Evolutionary conservation across 1,140 invertebrate genomes (phyloP), one percentile per base, ranked within the genome.

Genomic region (Drosophila suzukii): DNA sequence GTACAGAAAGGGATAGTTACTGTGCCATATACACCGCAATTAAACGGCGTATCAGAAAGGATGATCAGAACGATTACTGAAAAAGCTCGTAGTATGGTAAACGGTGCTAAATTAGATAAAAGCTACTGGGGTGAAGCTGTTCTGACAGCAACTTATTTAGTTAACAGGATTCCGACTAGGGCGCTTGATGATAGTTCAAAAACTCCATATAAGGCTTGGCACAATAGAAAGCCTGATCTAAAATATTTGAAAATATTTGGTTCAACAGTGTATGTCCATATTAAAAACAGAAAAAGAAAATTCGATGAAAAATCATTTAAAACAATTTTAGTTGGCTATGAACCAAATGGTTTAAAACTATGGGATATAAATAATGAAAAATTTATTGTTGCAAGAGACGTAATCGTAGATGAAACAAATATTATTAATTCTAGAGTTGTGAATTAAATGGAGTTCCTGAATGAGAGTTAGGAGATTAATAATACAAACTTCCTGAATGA

Each of bases 1-100:
- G 43, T 50, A 6, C 68, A 90, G 62, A 92, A 91, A 54, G 93
- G 93, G 6, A 94, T 94, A 75, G 63, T 12, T 93, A 93, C 90
- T 13, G 86, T 93, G 50, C 90, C 93, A 49, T 89, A 93, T 57
- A 93, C 92, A 11, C 93, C 93, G 20, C 92, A 94, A 74, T 79
- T 91, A 80, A 94, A 94, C 92, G 93, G 93, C 72, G 90, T 93
- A 5, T 77, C 93, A 30, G 93, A 94, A 70, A 73, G 93, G 41
- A 92, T 93, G 80, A 92, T 92, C 61, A 71, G 90, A 43, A 93
- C 93, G 15, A 86, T 94, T 24, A 92, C 86, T 7, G 92, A 93
- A 88, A 93, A 91, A 62, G 91, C 92, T 44, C 79, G 92, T 51
- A 44, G 15, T 11, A 36, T 53, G 15, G 34, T 53, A 4, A 53